Base-by-base conservation (phyloP, 2,113 vertebrate genomes). In the Boulengerochromis microlepis region DNA sequence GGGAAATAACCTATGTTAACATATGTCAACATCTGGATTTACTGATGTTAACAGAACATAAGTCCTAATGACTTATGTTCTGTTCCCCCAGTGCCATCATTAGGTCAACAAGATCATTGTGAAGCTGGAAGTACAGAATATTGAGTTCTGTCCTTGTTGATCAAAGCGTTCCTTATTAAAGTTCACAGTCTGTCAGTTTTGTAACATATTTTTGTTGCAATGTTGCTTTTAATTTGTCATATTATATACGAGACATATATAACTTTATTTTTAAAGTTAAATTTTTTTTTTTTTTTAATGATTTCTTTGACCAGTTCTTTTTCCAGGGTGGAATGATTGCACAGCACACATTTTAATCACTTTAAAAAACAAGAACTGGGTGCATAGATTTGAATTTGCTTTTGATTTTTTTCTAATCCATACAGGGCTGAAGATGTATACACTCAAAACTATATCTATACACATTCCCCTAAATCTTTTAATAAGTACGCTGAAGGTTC, bases 211-310 rank as follows among this genome's bases (percentile, higher is more conserved):
- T 76, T 47, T 47, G 24, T 76, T 71, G 12, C 38, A 71, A 45
- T 45, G 38, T 45, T 71, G 38, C 66, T 45, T 42, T 24, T 24
- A 7, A 42, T 15, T 16, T 71, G n/a, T 71, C 3, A 0, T 10
- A 40, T 24, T 69, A 71, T 4, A 71, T 71, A 26, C 5, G 0
- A 71, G 66, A 40, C 2, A 24, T 15, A 22, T 66, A 40, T 61
- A 61, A 40, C n/a, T 69, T 69, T 12, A 0, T 40, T 69, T 22
- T 69, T 3, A 38, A 69, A 69, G 61, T 38, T 2, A 38, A 38
- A 13, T 4, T 10, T 31, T 0, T 1, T 4, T 0, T 3, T 10
- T 33, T 52, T 3, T 38, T 5, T 13, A 38, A 38, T 38, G 10
- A 66, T 22, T 22, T 66, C 61, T 66, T 66, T 66, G 33, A 4